A percentile compares a stretch with the other conserved stretches of the same genome.
These are phyloP conservation scores for Tenthredo amoena DNA, from an alignment of 2,888 invertebrate species.

Conservation along the genomic window DNA sequence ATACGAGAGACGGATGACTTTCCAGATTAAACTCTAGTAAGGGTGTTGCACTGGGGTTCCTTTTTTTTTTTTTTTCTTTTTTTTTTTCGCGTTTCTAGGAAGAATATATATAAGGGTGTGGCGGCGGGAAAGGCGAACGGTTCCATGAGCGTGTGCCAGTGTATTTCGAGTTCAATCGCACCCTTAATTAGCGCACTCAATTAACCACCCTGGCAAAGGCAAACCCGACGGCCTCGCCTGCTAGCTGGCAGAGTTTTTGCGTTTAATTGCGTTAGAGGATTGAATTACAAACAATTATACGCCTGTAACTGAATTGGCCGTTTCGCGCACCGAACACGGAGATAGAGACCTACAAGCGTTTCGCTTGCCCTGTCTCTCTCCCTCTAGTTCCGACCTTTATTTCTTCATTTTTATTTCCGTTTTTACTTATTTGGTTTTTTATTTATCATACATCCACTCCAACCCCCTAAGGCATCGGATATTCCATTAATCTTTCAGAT, in stretches of 20 bases:
- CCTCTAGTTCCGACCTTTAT: conserved; percentile 17
- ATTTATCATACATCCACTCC: background rate
- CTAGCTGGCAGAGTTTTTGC: conserved; percentile 60
- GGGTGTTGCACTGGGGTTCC: background rate
- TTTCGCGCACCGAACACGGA: conserved; percentile 61
- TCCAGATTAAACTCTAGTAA: background rate
- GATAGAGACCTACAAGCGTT: conserved; percentile 61
- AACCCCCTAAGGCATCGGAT: conserved; percentile 40
- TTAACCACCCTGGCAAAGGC: conserved; percentile 62
- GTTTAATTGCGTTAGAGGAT: conserved; percentile 66
- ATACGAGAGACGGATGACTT: background rate
- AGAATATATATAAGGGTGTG: background rate
- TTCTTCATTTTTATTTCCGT: background rate
- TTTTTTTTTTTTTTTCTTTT: conserved; percentile 12
- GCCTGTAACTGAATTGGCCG: conserved; percentile 69
- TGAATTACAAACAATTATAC: conserved; percentile 73
- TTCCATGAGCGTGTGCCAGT: conserved; percentile 48
- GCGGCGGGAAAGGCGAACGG: conserved; percentile 2
- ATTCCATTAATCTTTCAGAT: conserved; percentile 46
- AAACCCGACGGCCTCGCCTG: conserved; percentile 51
- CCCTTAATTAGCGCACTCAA: conserved; percentile 72
- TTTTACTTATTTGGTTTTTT: background rate
- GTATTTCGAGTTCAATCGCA: conserved; percentile 66
- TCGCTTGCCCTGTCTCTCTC: conserved; percentile 14
- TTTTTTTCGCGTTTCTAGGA: background rate